Evolutionary conservation across 2,113 vertebrate genomes (phyloP).

Genomic region (Leptosomus discolor): DNA sequence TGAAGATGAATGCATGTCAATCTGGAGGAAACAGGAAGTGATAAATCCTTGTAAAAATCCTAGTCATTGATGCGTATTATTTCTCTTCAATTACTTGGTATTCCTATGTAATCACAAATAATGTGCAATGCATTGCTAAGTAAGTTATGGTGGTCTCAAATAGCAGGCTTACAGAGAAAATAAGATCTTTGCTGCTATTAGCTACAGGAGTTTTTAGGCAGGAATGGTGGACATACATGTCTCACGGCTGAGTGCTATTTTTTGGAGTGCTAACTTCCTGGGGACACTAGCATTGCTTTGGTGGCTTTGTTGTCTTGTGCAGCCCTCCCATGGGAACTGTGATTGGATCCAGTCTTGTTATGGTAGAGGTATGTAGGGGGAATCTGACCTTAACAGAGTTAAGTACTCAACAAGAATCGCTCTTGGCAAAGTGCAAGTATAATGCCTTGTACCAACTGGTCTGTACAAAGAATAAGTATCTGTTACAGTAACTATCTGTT

Average conservation of each 20-base stretch:
- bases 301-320: not conserved
- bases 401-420: not conserved
- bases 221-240: not conserved
- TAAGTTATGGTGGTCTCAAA: not conserved
- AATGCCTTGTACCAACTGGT: not conserved
- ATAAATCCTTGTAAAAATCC: conserved; percentile 28
- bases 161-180: not conserved
- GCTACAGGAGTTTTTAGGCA: not conserved
- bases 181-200: not conserved
- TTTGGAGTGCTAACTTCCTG: not conserved
- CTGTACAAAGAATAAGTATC: not conserved
- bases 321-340: not conserved
- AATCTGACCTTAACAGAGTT: not conserved
- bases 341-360: not conserved
- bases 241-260: not conserved
- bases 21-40: not conserved
- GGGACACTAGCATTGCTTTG: not conserved
- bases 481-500: not conserved
- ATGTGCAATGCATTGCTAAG: conserved; percentile 5
- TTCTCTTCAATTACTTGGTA: conserved; percentile 23
- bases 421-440: not conserved
- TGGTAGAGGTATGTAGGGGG: not conserved
- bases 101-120: not conserved
- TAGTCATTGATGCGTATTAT: not conserved
- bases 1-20: not conserved